Evolutionary conservation across 1,140 invertebrate genomes (phyloP).

Genomic region (Holotrichia oblita): DNA sequence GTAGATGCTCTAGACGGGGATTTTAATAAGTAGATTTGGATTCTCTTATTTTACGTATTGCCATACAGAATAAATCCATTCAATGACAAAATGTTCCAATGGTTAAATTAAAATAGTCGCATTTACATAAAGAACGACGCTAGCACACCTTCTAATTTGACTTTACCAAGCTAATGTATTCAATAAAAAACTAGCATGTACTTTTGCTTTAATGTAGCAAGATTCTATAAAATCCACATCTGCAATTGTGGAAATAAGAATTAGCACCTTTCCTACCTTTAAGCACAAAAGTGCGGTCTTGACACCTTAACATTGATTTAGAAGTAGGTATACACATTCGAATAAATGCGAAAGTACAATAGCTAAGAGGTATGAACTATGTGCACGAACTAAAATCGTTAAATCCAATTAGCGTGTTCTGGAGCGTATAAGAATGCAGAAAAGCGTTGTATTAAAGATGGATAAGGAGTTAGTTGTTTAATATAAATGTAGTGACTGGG

Average conservation of each 20-base stretch:
- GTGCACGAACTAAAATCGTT: not conserved
- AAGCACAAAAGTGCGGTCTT: not conserved
- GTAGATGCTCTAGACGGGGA: no score
- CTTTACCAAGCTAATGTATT: not conserved
- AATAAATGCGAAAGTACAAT: slow-evolving; percentile 21
- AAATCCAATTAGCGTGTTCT: not conserved
- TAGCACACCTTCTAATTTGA: not conserved
- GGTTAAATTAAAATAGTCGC: no score
- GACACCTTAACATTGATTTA: slow-evolving; percentile 28
- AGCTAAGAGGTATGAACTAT: not conserved
- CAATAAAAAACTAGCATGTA: not conserved
- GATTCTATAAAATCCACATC: no score
- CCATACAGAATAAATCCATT: no score
- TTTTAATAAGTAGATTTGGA: no score
- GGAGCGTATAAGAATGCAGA: not conserved
- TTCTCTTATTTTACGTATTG: no score
- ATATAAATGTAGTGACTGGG: no score
- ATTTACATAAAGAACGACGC: no score
- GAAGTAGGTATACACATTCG: no score
- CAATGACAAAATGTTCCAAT: no score
- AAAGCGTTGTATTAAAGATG: not conserved
- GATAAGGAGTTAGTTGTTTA: not conserved
- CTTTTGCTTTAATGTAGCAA: no score
- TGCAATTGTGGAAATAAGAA: no score
- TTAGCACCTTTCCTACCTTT: slow-evolving; percentile 17